phyloP scores from a whole-genome alignment of 2,113 vertebrate species.

The Oostethus manadensis region DNA sequence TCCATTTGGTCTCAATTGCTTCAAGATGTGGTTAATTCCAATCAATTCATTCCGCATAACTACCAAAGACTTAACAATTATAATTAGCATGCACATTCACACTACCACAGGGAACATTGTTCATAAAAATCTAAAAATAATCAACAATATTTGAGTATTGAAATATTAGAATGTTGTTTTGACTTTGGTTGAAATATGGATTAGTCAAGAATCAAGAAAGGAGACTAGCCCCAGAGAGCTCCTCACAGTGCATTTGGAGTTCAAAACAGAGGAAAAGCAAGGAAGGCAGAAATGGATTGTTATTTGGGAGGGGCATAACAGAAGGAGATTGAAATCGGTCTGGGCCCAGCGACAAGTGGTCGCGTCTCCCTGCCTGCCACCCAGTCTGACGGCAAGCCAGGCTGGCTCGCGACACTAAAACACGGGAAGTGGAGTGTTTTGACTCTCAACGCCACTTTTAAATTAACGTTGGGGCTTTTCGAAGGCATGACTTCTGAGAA shows the following conservation, averaged over 20 bases:
- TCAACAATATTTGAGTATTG: too few relatives aligned
- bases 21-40: too few relatives aligned
- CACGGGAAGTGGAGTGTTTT: constrained; percentile 73
- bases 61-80: too few relatives aligned
- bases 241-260: constrained; percentile 33
- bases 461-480: constrained; percentile 27
- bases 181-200: not conserved
- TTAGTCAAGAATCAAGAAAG: constrained; percentile 3
- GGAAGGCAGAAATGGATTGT: constrained; percentile 72
- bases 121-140: too few relatives aligned
- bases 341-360: constrained; percentile 73
- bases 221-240: constrained; percentile 27
- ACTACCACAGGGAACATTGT: too few relatives aligned
- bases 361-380: constrained; percentile 75
- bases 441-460: constrained; percentile 69
- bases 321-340: constrained; percentile 74
- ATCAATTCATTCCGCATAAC: too few relatives aligned
- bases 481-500: constrained; percentile 31
- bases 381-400: constrained; percentile 68
- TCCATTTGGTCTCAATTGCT: too few relatives aligned
- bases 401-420: constrained; percentile 53
- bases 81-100: too few relatives aligned
- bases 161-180: too few relatives aligned
- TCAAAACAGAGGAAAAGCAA: constrained; percentile 65
- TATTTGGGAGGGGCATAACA: constrained; percentile 73